These are phyloP conservation scores for Branchinecta lindahli DNA, from an alignment of 1,140 invertebrate species.

Conservation along the genomic window DNA sequence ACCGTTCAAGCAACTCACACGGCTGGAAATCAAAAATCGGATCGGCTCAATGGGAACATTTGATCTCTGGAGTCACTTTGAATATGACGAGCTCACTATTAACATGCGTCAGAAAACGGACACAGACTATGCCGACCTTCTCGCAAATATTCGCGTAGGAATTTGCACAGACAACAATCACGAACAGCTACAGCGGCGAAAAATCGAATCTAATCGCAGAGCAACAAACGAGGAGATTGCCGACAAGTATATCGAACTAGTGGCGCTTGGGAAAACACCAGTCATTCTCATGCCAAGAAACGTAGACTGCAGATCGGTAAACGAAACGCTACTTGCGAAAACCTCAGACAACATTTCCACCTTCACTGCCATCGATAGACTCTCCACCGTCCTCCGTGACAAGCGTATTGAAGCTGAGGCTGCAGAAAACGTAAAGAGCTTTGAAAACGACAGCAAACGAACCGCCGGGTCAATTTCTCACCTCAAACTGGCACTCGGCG, in stretches of 20 bases:
- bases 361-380: conserved; percentile 7
- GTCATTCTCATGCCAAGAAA: conserved; percentile 8
- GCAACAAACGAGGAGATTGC: conserved; percentile 8
- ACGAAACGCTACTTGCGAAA: conserved; percentile 8
- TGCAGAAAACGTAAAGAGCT: conserved; percentile 8
- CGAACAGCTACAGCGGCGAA: conserved; percentile 7
- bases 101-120: conserved; percentile 8
- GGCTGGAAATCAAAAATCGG: no score
- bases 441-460: conserved; percentile 8
- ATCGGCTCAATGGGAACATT: no score
- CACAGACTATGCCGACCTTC: conserved; percentile 7
- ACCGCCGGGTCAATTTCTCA: conserved; percentile 7
- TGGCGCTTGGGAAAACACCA: conserved; percentile 7
- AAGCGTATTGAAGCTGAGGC: conserved; percentile 7
- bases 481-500: conserved; percentile 7
- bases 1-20: no score
- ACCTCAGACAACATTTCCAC: conserved; percentile 8
- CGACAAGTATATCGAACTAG: conserved; percentile 8
- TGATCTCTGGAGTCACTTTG: no score
- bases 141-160: conserved; percentile 8
- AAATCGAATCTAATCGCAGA: conserved; percentile 5
- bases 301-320: conserved; percentile 7
- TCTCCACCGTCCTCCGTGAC: conserved; percentile 7
- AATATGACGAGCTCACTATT: conserved; percentile 7
- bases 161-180: conserved; percentile 8